Conservation (phyloP, 2,113 vertebrate species). For the Perca fluviatilis region DNA sequence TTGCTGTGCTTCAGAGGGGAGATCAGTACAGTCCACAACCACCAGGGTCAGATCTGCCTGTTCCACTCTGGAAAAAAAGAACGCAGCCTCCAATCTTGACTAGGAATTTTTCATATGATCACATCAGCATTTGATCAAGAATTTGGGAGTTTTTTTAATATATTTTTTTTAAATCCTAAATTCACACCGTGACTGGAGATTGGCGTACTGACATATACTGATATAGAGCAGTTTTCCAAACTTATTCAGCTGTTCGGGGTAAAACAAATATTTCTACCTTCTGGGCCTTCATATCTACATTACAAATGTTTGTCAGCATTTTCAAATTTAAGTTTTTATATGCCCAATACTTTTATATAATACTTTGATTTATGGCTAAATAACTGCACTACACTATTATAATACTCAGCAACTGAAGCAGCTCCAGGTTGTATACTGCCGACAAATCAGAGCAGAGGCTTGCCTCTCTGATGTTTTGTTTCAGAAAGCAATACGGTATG, state of each 20-base stretch:
- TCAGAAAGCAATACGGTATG: not conserved
- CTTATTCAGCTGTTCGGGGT: not conserved
- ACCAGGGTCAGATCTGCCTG: slow-evolving; percentile 79
- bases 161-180: not conserved
- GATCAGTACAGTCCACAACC: slow-evolving; percentile 69
- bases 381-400: not conserved
- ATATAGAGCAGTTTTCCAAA: not conserved
- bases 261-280: not conserved
- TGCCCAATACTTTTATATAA: not conserved
- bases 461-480: not conserved
- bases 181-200: not conserved
- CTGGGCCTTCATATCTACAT: not conserved
- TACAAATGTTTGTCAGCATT: not conserved
- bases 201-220: not conserved
- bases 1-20: slow-evolving; percentile 48
- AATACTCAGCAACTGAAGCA: not conserved
- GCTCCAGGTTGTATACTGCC: not conserved
- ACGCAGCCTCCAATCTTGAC: not conserved
- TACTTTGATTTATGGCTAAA: not conserved
- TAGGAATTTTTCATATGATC: not conserved
- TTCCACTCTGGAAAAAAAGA: slow-evolving; percentile 65
- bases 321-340: not conserved
- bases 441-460: not conserved
- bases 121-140: not conserved
- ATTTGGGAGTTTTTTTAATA: not conserved